Base-by-base conservation (phyloP, 2,888 invertebrate genomes). In the Cataglyphis cursor region DNA sequence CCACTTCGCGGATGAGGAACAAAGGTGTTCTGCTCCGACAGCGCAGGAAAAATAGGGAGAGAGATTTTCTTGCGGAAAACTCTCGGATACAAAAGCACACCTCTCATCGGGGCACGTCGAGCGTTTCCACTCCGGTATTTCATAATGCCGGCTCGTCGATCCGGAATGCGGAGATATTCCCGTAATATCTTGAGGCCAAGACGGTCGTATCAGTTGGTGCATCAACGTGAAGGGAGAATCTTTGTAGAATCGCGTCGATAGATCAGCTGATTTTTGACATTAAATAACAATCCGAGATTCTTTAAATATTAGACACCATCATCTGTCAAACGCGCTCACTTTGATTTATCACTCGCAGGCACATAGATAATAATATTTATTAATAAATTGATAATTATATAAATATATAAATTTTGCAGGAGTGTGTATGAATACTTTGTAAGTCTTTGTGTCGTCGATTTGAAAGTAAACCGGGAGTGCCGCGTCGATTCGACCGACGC, bases 71-170 rank as follows among this genome's bases (percentile, higher is more conserved):
- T 89, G 89, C 89, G 88, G 85, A 81, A 83, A 84, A 86, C 89
- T 91, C 86, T 91, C 87, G 81, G 88, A 90, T 91, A 89, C 88
- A 90, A 91, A 89, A 90, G 87, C 21, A 28, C 90, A 92, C 93
- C 92, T 93, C 88, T 89, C 74, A 82, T 89, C 74, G 82, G 81
- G 48, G 88, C 76, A 73, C 84, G 83, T 84, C 90, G 89, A 87
- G 89, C 85, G 87, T 84, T 88, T 88, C 89, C 88, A 82, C 89
- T 87, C 66, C 85, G 92, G 90, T 90, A 90, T 91, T 92, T 93
- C 93, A 93, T 93, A 92, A 92, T 87, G 85, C 82, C 80, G 81
- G 65, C 83, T 81, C 73, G 88, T 3, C 78, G 84, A 76, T 83
- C 70, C 61, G 88, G 83, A 87, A 87, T 87, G 88, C 88, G 73